phyloP scores from a whole-genome alignment of 2,797 vertebrate genomes.

The Diplodus sargus region DNA sequence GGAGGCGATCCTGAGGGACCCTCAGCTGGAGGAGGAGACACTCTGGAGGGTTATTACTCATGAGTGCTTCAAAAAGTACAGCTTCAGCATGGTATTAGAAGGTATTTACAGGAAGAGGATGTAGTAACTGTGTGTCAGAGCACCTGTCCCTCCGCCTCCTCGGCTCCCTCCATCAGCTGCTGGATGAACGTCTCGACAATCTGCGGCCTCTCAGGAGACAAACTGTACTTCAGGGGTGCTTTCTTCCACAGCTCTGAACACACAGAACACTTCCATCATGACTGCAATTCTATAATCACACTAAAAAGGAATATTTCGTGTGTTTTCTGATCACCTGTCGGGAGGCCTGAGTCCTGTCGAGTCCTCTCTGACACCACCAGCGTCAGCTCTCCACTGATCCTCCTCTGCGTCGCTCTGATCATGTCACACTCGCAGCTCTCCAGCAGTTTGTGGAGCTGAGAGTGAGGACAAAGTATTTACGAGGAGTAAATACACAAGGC shows the following conservation, averaged over 20 bases:
- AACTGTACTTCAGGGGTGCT: slow-evolving; percentile 77
- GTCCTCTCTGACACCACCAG: slow-evolving; percentile 84
- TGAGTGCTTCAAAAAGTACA: no score
- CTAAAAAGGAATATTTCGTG: not conserved
- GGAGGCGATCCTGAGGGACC: slow-evolving; percentile 77
- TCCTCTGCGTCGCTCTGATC: slow-evolving; percentile 83
- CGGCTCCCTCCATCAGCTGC: slow-evolving; percentile 82
- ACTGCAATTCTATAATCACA: not conserved
- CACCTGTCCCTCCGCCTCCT: slow-evolving; percentile 79
- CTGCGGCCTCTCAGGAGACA: slow-evolving; percentile 78
- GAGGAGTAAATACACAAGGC: not conserved
- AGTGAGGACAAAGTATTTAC: not conserved
- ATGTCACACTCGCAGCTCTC: slow-evolving; percentile 86
- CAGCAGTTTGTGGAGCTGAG: slow-evolving; percentile 86
- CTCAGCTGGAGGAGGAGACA: slow-evolving; percentile 70
- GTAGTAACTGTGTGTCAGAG: not conserved
- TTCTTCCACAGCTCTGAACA: slow-evolving; percentile 86
- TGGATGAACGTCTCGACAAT: slow-evolving; percentile 84
- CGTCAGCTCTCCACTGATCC: slow-evolving; percentile 78
- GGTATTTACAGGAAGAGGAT: not conserved
- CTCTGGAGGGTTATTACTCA: not conserved
- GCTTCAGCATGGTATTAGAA: not conserved
- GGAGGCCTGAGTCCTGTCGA: slow-evolving; percentile 73
- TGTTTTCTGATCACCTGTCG: slow-evolving; percentile 74
- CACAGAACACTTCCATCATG: not conserved